Evolutionary conservation across 1,140 invertebrate genomes (phyloP), one percentile per base, ranked within the genome.

Genomic region (Camponotus vicinus): DNA sequence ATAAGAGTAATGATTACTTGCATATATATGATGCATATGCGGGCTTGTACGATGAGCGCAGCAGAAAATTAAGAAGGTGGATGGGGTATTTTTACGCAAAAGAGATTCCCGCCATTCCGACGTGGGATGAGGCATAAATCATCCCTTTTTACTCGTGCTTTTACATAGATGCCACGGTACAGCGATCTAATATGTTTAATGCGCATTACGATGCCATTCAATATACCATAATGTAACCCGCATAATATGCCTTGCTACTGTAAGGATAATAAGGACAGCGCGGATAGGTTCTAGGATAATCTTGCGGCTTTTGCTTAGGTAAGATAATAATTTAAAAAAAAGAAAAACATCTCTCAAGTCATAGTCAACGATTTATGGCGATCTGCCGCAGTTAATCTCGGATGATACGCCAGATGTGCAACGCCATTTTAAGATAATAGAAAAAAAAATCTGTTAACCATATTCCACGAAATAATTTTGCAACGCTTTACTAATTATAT

Each of bases 101-200:
- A 83, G 45, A 83, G 69, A 75, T 75, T 75, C 5, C 55, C 32
- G 11, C 15, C 67, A 34, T 70, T 55, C 45, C 66, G 15, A 80
- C 66, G 49, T 32, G 55, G 55, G 27, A 82, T 27, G 67, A 34
- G 55, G 40, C 21, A 83, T 83, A 83, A 83, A 83, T 83, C 79
- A 83, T 83, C 40, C 49, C 84, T 86, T 86, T 78, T 69, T 80
- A 79, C 32, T 67, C 84, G 32, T 61, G 52, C 64, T 40, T 86
- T 86, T 61, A 80, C n/a, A 40, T 59, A 52, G n/a, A 80, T 15
- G 42, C n/a, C 59, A 55, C 21, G 18, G 27, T 73, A 86, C 70
- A 85, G 63, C 49, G 32, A 69, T 88, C 84, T 79, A 86, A 88
- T 86, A 86, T 80, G 67, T 88, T 88, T 88, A 86, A 88, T 86